Percentiles rank a stretch among this genome's conserved stretches.
phyloP scores from a whole-genome alignment of 1,140 invertebrate species.

The Yoshiicerus persimilis region DNA sequence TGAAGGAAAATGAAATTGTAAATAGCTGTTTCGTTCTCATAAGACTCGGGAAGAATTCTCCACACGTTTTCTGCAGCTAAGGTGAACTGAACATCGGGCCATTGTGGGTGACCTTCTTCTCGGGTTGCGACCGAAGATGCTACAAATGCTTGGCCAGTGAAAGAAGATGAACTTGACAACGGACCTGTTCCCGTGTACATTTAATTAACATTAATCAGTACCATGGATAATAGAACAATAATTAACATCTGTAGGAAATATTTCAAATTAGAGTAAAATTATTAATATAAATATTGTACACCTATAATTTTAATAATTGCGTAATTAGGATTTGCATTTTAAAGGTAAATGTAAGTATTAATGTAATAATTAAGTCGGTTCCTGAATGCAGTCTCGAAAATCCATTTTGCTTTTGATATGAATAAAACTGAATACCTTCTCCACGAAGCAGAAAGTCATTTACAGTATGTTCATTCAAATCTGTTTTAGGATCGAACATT shows the following conservation, averaged over 20 bases:
- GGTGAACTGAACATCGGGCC: not conserved
- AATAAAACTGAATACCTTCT: not conserved
- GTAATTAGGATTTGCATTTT: too few species aligned
- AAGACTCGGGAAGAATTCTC: not conserved
- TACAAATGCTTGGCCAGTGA: not conserved
- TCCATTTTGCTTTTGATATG: not conserved
- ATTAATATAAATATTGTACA: too few species aligned
- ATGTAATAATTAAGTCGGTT: not conserved
- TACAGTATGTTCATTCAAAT: slow-evolving; percentile 12
- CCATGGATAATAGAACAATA: too few species aligned
- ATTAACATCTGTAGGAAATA: too few species aligned
- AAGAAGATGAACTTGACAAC: not conserved
- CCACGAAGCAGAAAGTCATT: not conserved
- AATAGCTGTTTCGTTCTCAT: not conserved
- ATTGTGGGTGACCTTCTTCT: not conserved
- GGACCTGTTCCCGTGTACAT: not conserved
- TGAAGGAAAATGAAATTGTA: not conserved
- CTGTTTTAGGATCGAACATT: not conserved
- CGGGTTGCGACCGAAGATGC: not conserved
- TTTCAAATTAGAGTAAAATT: not conserved
- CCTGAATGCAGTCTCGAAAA: too few species aligned
- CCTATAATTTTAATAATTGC: too few species aligned
- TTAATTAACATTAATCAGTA: not conserved
- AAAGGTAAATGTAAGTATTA: not conserved
- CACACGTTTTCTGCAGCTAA: not conserved